A percentile compares a stretch with the other conserved stretches of the same genome.
These are phyloP conservation scores for Nephila pilipes DNA, from an alignment of 1,140 invertebrate species.

Conservation along the genomic window DNA sequence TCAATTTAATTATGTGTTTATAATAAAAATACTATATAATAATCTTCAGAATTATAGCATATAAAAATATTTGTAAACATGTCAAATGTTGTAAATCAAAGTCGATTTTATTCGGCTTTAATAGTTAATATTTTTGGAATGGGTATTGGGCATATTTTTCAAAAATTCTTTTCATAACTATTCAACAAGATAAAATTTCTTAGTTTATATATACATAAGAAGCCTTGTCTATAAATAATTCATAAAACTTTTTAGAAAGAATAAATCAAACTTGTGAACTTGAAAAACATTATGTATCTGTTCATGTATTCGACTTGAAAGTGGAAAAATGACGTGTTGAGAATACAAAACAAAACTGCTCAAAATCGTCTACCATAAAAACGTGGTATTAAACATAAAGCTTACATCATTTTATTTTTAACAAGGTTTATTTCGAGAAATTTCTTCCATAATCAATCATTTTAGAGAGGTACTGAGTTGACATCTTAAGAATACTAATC, in stretches of 20 bases:
- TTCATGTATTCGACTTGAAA: background rate
- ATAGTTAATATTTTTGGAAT: too few species aligned
- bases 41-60: too few species aligned
- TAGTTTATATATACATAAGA: too few species aligned
- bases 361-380: background rate
- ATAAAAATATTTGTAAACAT: too few species aligned
- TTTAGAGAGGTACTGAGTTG: background rate
- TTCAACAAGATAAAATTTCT: too few species aligned
- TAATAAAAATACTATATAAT: too few species aligned
- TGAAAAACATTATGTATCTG: background rate
- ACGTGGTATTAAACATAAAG: background rate
- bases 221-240: background rate
- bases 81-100: too few species aligned
- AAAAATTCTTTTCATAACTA: too few species aligned
- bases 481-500: slow-evolving; percentile 24
- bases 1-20: too few species aligned
- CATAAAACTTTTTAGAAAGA: background rate
- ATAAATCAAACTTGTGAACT: background rate
- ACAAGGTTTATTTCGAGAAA: background rate
- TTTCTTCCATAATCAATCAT: background rate
- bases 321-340: background rate
- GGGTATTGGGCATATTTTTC: too few species aligned
- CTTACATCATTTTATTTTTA: background rate
- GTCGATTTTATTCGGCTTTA: too few species aligned
- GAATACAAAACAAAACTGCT: background rate